phyloP scores from a whole-genome alignment of 2,113 vertebrate species.

The Heteronetta atricapilla region DNA sequence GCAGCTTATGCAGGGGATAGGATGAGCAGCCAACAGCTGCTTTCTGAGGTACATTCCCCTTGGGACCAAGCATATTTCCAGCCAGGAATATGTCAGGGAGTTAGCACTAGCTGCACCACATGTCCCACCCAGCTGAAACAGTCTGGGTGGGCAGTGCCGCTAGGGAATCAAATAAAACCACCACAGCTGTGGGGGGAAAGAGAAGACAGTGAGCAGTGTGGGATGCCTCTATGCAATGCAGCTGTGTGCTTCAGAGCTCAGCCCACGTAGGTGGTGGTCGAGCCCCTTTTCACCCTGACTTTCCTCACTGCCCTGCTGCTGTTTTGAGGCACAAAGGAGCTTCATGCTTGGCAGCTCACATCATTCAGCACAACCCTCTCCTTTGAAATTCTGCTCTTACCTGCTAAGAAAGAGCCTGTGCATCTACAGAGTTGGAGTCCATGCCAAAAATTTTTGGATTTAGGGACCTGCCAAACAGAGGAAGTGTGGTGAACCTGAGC shows the following conservation, averaged over 20 bases:
- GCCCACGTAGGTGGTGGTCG: fast-evolving
- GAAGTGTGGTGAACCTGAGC: background rate
- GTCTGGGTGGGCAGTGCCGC: background rate
- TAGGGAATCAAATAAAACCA: background rate
- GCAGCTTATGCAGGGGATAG: slow-evolving; percentile 49
- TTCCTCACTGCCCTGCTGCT: background rate
- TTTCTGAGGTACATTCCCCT: slow-evolving; percentile 36
- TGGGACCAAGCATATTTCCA: background rate
- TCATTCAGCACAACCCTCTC: background rate
- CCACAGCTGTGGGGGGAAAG: background rate
- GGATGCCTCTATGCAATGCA: background rate
- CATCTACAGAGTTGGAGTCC: background rate
- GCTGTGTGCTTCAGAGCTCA: background rate
- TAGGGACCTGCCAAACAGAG: background rate
- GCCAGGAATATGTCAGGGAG: slow-evolving; percentile 57
- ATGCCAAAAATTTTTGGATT: background rate
- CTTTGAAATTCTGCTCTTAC: background rate
- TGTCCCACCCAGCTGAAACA: slow-evolving; percentile 17
- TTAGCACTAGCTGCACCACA: slow-evolving; percentile 30
- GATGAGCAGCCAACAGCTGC: slow-evolving; percentile 35
- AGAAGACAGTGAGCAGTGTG: background rate
- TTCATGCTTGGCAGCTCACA: fast-evolving
- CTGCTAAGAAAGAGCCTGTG: background rate
- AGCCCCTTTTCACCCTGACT: fast-evolving
- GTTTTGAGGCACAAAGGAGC: background rate